Base-by-base conservation (phyloP, 2,888 invertebrate genomes). In the Leptinotarsa peninsularis region DNA sequence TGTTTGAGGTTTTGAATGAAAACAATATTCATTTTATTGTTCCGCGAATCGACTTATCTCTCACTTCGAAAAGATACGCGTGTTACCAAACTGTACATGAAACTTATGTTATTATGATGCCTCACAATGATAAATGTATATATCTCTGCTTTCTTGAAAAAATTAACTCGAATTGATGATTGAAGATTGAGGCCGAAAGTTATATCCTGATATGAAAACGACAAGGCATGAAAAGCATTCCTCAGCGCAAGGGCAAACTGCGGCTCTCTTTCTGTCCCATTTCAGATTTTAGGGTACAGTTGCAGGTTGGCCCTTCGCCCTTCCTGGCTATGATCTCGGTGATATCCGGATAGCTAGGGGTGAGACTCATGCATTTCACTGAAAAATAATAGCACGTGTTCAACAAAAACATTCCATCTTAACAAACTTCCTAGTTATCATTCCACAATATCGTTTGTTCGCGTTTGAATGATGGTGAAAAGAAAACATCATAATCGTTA, bases 181-280 rank as follows among this genome's bases (percentile, higher is more conserved):
- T 43, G 3, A 43, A 43, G 43, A 43, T 43, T 43, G 43, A 43
- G 43, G 10, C 43, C 43, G 43, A 10, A 43, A 43, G 43, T 43
- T 10, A 43, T 43, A 43, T 43, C 10, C 0, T 43, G 43, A 10
- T 54, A 54, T 7, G 83, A 84, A 83, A 84, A 82, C 83, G 43
- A 83, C 83, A 84, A 84, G 84, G 84, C 80, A 83, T 81, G 74
- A 67, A 72, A 69, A 75, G 74, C 73, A 80, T 83, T 83, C 56
- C 83, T 83, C 83, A 83, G 86, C 86, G 86, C 86, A 85, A 85
- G 83, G 81, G 79, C 80, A 80, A 82, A 81, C 82, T 80, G 80
- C 81, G 79, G 81, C 82, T 82, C 81, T 80, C 80, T 78, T 78
- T 80, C 80, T 79, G 82, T 81, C 80, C 81, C 82, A 80, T 76